Evolutionary conservation across 1,140 invertebrate species (phyloP).

Genomic region (Pantala flavescens): DNA sequence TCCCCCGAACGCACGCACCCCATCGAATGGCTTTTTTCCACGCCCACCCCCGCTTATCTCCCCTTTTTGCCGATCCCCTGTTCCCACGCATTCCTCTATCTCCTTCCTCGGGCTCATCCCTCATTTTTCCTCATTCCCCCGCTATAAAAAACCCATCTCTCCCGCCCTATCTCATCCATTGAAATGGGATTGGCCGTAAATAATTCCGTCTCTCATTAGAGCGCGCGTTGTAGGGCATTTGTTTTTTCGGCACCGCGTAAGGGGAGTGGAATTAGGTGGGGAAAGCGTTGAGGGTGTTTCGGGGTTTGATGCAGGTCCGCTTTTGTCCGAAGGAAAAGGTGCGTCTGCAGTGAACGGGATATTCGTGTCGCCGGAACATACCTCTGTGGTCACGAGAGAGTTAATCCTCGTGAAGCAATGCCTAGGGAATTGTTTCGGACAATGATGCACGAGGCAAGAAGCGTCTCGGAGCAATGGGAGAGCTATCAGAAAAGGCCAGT

Average conservation of each 20-base stretch:
- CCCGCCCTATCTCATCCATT: background rate
- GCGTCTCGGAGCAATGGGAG: too few relatives aligned
- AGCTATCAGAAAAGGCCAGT: too few relatives aligned
- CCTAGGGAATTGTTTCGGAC: too few relatives aligned
- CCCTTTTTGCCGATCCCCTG: background rate
- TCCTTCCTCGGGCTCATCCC: background rate
- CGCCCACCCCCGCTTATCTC: background rate
- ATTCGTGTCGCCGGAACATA: too few relatives aligned
- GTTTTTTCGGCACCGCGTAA: background rate
- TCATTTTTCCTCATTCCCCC: background rate
- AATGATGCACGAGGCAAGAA: too few relatives aligned
- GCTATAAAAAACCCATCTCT: background rate
- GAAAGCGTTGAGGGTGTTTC: background rate
- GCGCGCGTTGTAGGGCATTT: background rate
- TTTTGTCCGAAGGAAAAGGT: too few relatives aligned
- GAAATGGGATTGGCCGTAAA: slow-evolving; percentile 8
- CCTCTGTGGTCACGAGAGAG: too few relatives aligned
- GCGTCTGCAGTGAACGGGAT: too few relatives aligned
- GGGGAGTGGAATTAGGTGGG: background rate
- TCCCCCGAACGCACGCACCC: too few relatives aligned
- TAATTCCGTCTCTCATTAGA: slow-evolving; percentile 2
- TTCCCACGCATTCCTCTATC: background rate
- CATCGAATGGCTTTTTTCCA: too few relatives aligned
- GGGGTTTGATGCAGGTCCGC: background rate
- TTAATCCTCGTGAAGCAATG: too few relatives aligned